These are phyloP conservation scores for Eudyptes chrysolophus DNA, from an alignment of 2,113 vertebrate genomes.

Conservation along the genomic window DNA sequence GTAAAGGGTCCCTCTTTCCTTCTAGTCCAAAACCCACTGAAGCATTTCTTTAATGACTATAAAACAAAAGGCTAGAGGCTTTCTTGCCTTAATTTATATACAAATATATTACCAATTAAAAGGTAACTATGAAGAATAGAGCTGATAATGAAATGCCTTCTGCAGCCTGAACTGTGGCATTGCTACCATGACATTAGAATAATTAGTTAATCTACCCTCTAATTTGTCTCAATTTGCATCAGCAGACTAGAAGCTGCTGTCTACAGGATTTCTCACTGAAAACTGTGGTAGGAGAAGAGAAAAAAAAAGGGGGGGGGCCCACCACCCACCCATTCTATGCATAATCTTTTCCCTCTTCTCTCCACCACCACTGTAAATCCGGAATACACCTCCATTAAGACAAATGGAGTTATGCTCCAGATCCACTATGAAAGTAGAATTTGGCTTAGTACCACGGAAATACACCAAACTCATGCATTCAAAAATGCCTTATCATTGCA, in stretches of 20 bases:
- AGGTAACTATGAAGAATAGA: constrained; percentile 32
- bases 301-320: background rate
- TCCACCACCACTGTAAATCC: background rate
- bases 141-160: constrained; percentile 19
- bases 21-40: constrained; percentile 30
- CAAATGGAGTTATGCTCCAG: background rate
- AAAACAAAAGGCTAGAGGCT: constrained; percentile 13
- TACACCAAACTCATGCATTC: background rate
- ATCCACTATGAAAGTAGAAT: background rate
- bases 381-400: constrained; percentile 10
- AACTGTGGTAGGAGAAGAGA: background rate
- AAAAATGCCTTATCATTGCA: background rate
- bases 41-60: constrained; percentile 24
- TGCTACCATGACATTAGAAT: constrained; percentile 8
- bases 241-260: constrained; percentile 2
- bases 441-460: background rate
- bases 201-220: constrained; percentile 42
- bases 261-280: background rate
- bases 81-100: constrained; percentile 14
- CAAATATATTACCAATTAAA: constrained; percentile 39
- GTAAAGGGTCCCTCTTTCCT: constrained; percentile 18
- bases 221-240: constrained; percentile 57
- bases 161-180: background rate
- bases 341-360: background rate
- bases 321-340: background rate